Conservation (phyloP, 2,113 vertebrate genomes). For the Microtus ochrogaster region DNA sequence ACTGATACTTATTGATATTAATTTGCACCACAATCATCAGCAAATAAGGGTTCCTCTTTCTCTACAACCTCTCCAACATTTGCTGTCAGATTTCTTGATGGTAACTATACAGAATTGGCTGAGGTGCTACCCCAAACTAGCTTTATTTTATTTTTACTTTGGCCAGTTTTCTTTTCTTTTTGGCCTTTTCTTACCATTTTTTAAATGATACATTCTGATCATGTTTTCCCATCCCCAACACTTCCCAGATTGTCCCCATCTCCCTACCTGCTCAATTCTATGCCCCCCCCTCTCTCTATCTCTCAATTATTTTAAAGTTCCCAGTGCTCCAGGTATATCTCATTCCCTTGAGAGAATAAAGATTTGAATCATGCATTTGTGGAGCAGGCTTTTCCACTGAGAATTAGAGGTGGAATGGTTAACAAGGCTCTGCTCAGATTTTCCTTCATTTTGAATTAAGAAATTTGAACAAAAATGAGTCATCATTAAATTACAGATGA, state of each 20-base stretch:
- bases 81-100: background rate
- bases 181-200: background rate
- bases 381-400: conserved; percentile 27
- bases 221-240: background rate
- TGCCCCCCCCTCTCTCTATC: too few relatives aligned
- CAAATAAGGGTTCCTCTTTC: background rate
- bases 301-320: background rate
- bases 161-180: background rate
- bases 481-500: background rate
- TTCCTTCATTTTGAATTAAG: background rate
- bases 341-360: background rate
- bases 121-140: background rate
- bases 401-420: background rate
- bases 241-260: background rate
- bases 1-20: background rate
- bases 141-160: background rate
- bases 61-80: background rate
- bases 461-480: background rate
- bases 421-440: background rate
- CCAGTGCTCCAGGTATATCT: background rate
- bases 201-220: background rate
- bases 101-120: background rate
- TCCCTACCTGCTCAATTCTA: background rate
- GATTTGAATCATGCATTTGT: background rate
- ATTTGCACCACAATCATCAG: too few relatives aligned